Conservation (phyloP, 2,888 invertebrate genomes). For the Pandemis heparana region DNA sequence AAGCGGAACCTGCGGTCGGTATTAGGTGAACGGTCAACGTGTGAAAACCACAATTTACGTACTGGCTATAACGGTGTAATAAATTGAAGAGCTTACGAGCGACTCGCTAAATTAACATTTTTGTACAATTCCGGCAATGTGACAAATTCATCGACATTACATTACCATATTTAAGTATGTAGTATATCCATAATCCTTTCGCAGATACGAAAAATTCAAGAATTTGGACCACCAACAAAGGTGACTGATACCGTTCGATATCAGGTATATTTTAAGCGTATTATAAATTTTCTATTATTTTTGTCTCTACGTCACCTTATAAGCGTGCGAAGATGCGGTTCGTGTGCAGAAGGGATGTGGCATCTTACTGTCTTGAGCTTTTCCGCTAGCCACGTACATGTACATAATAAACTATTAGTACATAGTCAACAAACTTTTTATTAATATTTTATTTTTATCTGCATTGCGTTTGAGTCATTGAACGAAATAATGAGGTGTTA, state of each 20-base stretch:
- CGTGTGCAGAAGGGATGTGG: neutral
- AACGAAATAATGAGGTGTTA: constrained; percentile 60
- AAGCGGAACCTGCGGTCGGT: constrained; percentile 45
- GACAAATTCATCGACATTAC: constrained; percentile 49
- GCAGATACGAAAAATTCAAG: neutral
- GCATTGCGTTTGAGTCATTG: neutral
- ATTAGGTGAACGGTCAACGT: constrained; percentile 45
- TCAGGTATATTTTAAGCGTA: neutral
- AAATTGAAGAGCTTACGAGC: constrained; percentile 47
- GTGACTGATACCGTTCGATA: neutral
- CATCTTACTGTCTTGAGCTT: neutral
- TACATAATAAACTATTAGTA: too few relatives aligned
- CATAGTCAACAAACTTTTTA: neutral
- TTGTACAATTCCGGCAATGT: constrained; percentile 42
- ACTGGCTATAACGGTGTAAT: constrained; percentile 50
- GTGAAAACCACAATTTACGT: constrained; percentile 50
- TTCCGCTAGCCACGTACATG: neutral
- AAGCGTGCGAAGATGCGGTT: too few relatives aligned
- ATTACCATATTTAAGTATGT: constrained; percentile 45
- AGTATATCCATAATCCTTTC: constrained; percentile 11
- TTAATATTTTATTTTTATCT: neutral
- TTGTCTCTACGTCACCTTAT: too few relatives aligned
- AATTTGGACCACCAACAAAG: constrained; percentile 10
- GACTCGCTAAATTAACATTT: constrained; percentile 47
- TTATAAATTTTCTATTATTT: too few relatives aligned